phyloP scores from a whole-genome alignment of 2,888 invertebrate species.

The Mallateleia sp. region DNA sequence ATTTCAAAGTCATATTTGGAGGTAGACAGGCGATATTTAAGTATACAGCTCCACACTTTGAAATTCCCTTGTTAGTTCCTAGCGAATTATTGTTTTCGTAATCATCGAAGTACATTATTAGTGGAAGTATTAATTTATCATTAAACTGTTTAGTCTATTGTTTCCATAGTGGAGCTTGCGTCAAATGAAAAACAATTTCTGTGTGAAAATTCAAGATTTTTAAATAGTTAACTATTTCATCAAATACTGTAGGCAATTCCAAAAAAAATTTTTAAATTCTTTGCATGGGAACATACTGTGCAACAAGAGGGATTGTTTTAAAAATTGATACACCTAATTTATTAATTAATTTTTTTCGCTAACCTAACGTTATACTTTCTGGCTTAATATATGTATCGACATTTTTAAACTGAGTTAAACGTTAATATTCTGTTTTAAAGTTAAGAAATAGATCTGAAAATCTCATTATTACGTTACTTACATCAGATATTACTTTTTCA shows the following conservation, averaged over 20 bases:
- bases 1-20: not conserved
- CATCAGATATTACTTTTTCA: not conserved
- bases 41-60: constrained; percentile 8
- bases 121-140: not conserved
- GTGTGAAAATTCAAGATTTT: not conserved
- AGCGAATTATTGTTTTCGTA: constrained; percentile 2
- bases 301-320: constrained; percentile 1
- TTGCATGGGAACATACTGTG: constrained; percentile 9
- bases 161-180: not conserved
- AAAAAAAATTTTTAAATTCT: constrained; percentile 3
- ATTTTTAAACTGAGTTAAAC: not conserved
- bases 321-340: not conserved
- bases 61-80: not conserved
- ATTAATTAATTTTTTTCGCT: not conserved
- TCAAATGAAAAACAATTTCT: not conserved
- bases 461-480: not conserved
- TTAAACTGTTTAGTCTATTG: not conserved
- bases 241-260: not conserved
- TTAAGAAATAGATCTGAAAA: not conserved
- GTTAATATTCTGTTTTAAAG: constrained; percentile 7
- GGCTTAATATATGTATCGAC: constrained; percentile 11
- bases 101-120: constrained; percentile 9
- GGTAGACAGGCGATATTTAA: constrained; percentile 7
- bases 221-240: not conserved
- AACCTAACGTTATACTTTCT: not conserved